Conservation (phyloP, 2,797 vertebrate genomes). For the Myotis planiceps region DNA sequence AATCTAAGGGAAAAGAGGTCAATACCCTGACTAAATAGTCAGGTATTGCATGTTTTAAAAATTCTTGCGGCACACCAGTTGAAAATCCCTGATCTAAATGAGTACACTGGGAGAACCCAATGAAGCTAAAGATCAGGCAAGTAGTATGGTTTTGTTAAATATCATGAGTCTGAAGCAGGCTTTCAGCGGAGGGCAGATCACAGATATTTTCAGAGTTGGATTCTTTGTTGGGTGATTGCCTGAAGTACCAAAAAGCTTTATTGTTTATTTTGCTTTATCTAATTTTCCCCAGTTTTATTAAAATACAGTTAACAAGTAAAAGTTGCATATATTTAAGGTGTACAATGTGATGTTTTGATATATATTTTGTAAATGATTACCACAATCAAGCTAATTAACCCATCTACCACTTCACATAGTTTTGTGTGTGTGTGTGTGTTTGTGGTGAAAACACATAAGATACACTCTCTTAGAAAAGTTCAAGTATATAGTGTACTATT, state of each 20-base stretch:
- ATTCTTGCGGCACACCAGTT: not conserved
- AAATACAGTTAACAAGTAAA: not conserved
- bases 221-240: not conserved
- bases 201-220: not conserved
- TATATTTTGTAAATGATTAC: not conserved
- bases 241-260: not conserved
- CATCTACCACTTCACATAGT: not conserved
- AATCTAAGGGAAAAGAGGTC: not conserved
- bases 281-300: not conserved
- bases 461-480: not conserved
- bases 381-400: not conserved
- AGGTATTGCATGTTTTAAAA: not conserved
- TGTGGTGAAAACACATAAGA: not conserved
- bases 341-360: not conserved
- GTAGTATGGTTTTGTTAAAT: not conserved
- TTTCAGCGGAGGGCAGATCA: not conserved
- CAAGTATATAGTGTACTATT: not conserved
- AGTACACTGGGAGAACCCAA: not conserved
- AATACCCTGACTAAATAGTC: not conserved
- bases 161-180: not conserved
- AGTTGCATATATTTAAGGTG: not conserved
- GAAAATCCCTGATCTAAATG: not conserved
- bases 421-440: not conserved
- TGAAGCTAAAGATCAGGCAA: not conserved
- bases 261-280: not conserved